These are phyloP conservation scores for Nicator chloris DNA, from an alignment of 2,113 vertebrate species.

Conservation along the genomic window DNA sequence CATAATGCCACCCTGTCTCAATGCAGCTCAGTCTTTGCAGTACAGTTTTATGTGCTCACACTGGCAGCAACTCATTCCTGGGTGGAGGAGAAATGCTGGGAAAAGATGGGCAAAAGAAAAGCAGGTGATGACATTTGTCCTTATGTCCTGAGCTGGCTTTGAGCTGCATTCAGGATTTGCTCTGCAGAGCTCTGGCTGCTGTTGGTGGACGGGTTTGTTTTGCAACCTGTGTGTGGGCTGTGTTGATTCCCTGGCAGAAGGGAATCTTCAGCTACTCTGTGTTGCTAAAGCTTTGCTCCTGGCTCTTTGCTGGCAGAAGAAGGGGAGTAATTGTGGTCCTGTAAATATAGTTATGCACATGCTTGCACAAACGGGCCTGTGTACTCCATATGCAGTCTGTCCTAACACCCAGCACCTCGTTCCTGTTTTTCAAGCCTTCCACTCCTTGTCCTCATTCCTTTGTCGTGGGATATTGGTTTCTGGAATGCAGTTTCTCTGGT, in stretches of 20 bases:
- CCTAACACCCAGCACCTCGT: conserved; percentile 30
- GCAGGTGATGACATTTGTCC: neutral
- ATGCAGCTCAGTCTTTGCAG: neutral
- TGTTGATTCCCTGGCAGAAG: neutral
- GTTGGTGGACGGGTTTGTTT: conserved; percentile 22
- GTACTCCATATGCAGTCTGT: neutral
- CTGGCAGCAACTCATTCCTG: neutral
- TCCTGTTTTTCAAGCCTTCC: conserved; percentile 61
- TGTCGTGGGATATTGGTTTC: conserved; percentile 58
- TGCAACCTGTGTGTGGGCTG: conserved; percentile 37
- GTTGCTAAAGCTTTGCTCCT: conserved; percentile 43
- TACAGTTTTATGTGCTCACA: neutral
- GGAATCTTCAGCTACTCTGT: neutral
- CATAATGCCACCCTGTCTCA: neutral
- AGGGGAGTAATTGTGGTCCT: conserved; percentile 50
- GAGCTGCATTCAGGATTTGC: neutral
- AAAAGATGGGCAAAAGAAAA: neutral
- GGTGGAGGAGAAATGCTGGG: neutral
- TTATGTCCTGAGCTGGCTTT: neutral
- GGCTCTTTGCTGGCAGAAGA: conserved; percentile 48
- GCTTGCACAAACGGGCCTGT: conserved; percentile 41
- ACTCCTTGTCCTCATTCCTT: conserved; percentile 64
- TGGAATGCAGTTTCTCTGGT: conserved; percentile 74
- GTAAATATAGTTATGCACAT: conserved; percentile 55
- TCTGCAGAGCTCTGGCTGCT: conserved; percentile 10